Evolutionary conservation across 2,888 invertebrate genomes (phyloP), one percentile per base, ranked within the genome.

Genomic region (Troglohyphantes excavatus): DNA sequence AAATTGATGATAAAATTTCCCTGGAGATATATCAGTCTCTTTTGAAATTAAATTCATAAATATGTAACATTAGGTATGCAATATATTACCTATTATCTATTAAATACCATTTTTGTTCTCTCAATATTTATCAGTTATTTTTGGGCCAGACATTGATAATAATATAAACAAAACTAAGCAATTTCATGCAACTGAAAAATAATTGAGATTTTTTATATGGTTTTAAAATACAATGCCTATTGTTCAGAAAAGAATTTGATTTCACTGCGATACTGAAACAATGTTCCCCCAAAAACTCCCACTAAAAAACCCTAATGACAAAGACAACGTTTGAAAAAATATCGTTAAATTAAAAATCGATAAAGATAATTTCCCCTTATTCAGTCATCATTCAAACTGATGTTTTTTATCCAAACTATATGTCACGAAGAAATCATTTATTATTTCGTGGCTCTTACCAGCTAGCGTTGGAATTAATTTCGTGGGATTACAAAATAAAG

Each of bases 331-430:
- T 29, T 29, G 46, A 73, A 84, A 84, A 84, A 85, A 76, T 67
- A 85, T 85, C 85, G 67, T 85, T 85, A 68, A 73, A 79, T 79
- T 86, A 81, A 87, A 81, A 87, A 87, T 87, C 79, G 67, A 87
- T 87, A 70, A 86, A 61, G 70, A 79, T 72, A 79, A 79, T 87
- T 87, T 81, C 73, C 65, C 65, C 68, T 78, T 53, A 72, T 87
- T 81, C 73, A 53, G 72, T 87, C 87, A 87, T 87, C 87, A 87
- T 87, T 81, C 87, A 79, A 81, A 79, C 46, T 81, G 79, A 21
- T 72, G 39, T 43, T 65, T 85, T 81, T 78, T 27, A 61, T 61
- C 59, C 75, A 67, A 84, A 61, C 43, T 86, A 86, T 68, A 61
- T 70, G 85, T 78, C 85, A 86, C 39, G 68, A 78, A 70, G 70